Evolutionary conservation across 2,797 vertebrate species (phyloP), one percentile per base, ranked within the genome.

Genomic region (Uromys caudimaculatus): DNA sequence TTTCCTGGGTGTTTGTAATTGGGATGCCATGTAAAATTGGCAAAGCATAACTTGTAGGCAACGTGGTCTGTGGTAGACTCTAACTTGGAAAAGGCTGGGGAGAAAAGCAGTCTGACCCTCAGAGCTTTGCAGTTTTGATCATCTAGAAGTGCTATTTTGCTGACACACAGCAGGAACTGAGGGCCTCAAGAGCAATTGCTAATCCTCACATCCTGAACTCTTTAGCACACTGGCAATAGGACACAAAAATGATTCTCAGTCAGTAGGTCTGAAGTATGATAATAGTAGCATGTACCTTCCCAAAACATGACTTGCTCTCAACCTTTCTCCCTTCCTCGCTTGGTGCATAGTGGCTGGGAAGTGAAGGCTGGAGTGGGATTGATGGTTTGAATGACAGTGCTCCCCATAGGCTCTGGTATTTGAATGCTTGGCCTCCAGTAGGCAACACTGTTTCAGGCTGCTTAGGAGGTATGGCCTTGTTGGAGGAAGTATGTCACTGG

Each of bases 1-100:
- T 64, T 50, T 23, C 21, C 4, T 83, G 81, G 38, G 38, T 44
- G 58, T 52, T 85, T 13, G n/a, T 16, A 69, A 21, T 41, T 93
- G 56, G 60, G 81, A 93, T 82, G 88, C 94, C 62, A 85, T 89
- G 75, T 77, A 56, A 94, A 94, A 93, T 96, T 79, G 94, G 95
- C 58, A 52, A 56, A 35, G 19, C 52, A 79, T 24, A 58, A 12
- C 38, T 81, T 38, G 24, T 58, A 58, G 54, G 23, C 52, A 58
- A n/a, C 47, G 6, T 32, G 27, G 16, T 47, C 16, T 58, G 41
- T 87, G 35, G 79, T 79, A n/a, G 41, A 93, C 62, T 47, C 90
- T 87, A 75, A 84, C 38, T 88, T 90, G 64, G 14, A 91, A 92
- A 62, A 79, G 21, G 7, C 29, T 78, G 41, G 73, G 81, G 64